These are phyloP conservation scores for Acronicta psi DNA, from an alignment of 2,888 invertebrate species.

Conservation along the genomic window DNA sequence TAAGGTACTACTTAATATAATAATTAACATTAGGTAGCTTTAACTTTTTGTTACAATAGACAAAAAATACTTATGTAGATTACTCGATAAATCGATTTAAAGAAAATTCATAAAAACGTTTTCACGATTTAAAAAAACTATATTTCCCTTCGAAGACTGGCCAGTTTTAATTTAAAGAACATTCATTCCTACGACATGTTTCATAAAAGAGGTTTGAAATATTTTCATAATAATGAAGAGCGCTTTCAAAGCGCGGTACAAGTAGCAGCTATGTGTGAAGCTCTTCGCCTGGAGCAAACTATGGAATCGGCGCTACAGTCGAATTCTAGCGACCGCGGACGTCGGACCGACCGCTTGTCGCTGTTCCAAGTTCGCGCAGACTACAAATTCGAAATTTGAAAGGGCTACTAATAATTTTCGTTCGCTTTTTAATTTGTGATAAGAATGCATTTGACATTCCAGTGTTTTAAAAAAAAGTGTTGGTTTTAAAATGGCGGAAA, in stretches of 20 bases:
- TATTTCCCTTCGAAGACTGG: background rate
- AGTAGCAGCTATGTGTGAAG: slow-evolving; percentile 31
- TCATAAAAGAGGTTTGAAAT: slow-evolving; percentile 12
- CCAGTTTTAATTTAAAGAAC: background rate
- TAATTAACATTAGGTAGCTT: too few relatives aligned
- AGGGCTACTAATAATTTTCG: slow-evolving; percentile 1
- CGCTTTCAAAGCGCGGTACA: slow-evolving; percentile 25
- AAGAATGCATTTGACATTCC: too few relatives aligned
- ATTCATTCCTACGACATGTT: background rate
- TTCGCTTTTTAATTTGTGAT: background rate
- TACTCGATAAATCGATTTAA: too few relatives aligned
- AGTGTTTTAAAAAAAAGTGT: too few relatives aligned
- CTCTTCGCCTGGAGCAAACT: slow-evolving; percentile 20
- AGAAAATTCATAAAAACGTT: background rate
- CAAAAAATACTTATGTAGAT: too few relatives aligned
- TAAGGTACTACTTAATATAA: too few relatives aligned
- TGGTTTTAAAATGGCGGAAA: too few relatives aligned
- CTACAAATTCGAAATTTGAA: slow-evolving; percentile 29
- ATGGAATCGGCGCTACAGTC: slow-evolving; percentile 35
- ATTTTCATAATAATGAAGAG: slow-evolving; percentile 18
- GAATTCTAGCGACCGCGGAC: slow-evolving; percentile 37
- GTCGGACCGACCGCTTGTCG: slow-evolving; percentile 48
- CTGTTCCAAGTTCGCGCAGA: slow-evolving; percentile 34
- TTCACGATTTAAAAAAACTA: background rate
- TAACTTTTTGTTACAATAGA: too few relatives aligned